Base-by-base conservation (phyloP, 2,888 invertebrate genomes). In the Phortica magna region DNA sequence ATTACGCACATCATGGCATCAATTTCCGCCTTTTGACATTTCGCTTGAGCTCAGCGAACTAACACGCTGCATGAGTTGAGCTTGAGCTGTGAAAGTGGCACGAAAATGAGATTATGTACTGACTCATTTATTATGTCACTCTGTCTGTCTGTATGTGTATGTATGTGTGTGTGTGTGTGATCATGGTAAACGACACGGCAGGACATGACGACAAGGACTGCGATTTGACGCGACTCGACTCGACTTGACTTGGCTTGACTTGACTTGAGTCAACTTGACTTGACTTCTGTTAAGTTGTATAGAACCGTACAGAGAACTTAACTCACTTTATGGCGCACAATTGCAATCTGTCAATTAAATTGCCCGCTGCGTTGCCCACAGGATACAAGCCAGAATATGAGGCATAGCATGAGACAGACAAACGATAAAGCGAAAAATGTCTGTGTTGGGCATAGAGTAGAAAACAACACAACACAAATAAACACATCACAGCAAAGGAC, bases 1-100 rank as follows among this genome's bases (percentile, higher is more conserved):
- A 83, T 83, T 83, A 83, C 77, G 67, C 55, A 68, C 76, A 76
- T 77, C 64, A 70, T 78, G 78, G 76, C 78, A 81, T 79, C 79
- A 82, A 74, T 82, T 83, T 76, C 74, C 77, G 76, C 55, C 64
- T 55, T 79, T 78, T 74, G 73, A 75, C 57, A 19, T 79, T 75
- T 55, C 57, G 14, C 79, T 73, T 43, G 71, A 75, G 64, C 2
- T 1, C 71, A 22, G 55, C 6, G 41, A 65, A 14, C 17, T 14
- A 74, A 68, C 31, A 31, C 31, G 31, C 31, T 31, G 31, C 31
- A 31, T 31, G 31, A 31, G 31, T 31, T 31, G 31, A 31, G 31
- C n/a, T 31, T 31, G 31, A 31, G 31, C 31, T 31, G 31, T 31
- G 31, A 31, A 31, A 31, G 65, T 65, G 17, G 64, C 19, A 64